Evolutionary conservation across 2,888 invertebrate genomes (phyloP).

Genomic region (Cephus rjabovi): DNA sequence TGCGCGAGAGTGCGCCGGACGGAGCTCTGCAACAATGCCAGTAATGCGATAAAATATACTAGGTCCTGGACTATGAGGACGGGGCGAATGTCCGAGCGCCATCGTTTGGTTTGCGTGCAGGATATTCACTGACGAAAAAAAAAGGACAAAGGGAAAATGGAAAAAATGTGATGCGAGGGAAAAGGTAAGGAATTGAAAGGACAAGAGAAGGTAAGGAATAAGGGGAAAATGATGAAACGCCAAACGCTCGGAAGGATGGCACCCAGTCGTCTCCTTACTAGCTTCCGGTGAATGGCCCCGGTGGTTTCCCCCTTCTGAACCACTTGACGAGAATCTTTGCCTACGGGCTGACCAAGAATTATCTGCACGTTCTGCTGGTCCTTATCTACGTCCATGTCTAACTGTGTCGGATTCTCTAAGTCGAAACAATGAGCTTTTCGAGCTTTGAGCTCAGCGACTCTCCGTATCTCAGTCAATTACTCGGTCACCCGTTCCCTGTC

Average conservation of each 20-base stretch:
- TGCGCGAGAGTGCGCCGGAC: constrained; percentile 30
- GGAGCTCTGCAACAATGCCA: constrained; percentile 58
- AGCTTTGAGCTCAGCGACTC: constrained; percentile 9
- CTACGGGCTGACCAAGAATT: too few species aligned
- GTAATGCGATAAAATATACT: constrained; percentile 62
- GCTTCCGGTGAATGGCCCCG: too few species aligned
- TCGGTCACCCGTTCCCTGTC: constrained; percentile 7
- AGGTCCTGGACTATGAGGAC: constrained; percentile 33
- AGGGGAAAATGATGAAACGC: constrained; percentile 34
- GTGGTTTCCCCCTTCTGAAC: too few species aligned
- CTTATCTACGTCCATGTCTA: not conserved
- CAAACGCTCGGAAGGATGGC: constrained; percentile 17
- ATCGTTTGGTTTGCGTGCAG: too few species aligned
- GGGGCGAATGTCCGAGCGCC: constrained; percentile 6
- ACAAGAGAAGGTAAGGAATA: not conserved
- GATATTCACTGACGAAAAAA: too few species aligned
- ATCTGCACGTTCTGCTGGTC: too few species aligned
- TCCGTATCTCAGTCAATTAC: constrained; percentile 18
- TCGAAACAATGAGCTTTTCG: not conserved
- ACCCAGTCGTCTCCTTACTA: too few species aligned
- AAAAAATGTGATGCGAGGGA: constrained; percentile 5
- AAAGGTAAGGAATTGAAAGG: not conserved
- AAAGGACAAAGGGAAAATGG: constrained; percentile 20
- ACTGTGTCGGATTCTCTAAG: not conserved
- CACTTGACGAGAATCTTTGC: too few species aligned